phyloP scores from a whole-genome alignment of 2,113 vertebrate genomes.

The Ophiodon elongatus region DNA sequence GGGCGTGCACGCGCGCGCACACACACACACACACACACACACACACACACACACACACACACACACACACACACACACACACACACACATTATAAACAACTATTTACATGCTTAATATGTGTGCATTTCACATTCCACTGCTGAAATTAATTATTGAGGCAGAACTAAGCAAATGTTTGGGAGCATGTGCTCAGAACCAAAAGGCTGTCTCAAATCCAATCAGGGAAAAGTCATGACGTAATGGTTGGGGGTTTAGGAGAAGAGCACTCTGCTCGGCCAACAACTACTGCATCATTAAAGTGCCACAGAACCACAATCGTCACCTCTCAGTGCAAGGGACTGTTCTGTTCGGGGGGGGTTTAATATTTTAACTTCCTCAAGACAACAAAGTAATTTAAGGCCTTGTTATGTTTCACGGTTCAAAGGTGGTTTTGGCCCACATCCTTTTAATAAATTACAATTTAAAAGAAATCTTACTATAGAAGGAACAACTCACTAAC shows the following conservation, averaged over 20 bases:
- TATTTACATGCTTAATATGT: slow-evolving; percentile 43
- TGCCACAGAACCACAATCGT: slow-evolving; percentile 9
- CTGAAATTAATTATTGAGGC: slow-evolving; percentile 57
- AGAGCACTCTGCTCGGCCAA: slow-evolving; percentile 19
- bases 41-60: slow-evolving; percentile 3
- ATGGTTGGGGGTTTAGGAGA: slow-evolving; percentile 47
- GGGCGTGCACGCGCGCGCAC: slow-evolving; percentile 20
- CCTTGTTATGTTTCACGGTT: background rate
- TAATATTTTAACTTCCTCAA: slow-evolving; percentile 12
- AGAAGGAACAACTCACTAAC: background rate
- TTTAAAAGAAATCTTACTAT: background rate
- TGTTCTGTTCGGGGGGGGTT: slow-evolving; percentile 12
- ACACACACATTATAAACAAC: slow-evolving; percentile 21
- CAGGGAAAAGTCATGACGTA: slow-evolving; percentile 32
- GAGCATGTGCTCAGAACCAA: slow-evolving; percentile 28
- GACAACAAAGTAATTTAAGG: slow-evolving; percentile 19
- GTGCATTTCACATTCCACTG: slow-evolving; percentile 37
- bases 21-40: slow-evolving; percentile 14
- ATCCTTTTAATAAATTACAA: background rate
- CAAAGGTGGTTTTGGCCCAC: slow-evolving; percentile 1
- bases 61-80: slow-evolving; percentile 12
- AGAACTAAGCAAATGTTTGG: slow-evolving; percentile 58
- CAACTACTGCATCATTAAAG: slow-evolving; percentile 40
- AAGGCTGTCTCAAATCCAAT: slow-evolving; percentile 30
- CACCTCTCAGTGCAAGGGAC: slow-evolving; percentile 11